These are phyloP conservation scores for Dysidea cf. avara DNA, from an alignment of 37 sponge, comb jelly and placozoan species.

Conservation along the genomic window DNA sequence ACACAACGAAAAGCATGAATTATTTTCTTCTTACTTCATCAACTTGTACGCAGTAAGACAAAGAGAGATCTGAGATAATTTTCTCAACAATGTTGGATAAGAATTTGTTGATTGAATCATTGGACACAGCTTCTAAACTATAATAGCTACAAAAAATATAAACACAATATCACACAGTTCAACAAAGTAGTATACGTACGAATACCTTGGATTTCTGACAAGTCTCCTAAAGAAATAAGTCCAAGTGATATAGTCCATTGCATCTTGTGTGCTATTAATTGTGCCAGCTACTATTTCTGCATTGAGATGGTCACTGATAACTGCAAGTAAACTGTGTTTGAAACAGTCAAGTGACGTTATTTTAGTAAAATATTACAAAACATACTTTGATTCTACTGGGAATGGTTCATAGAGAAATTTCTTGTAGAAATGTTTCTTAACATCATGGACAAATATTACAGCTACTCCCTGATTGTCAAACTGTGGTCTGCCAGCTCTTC, in stretches of 20 bases:
- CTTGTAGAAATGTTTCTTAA: conserved; percentile 98
- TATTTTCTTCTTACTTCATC: conserved; percentile 46
- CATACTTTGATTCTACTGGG: conserved; percentile 95
- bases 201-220: conserved; percentile 84
- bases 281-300: conserved; percentile 98
- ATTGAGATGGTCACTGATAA: conserved; percentile 93
- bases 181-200: not conserved
- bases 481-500: conserved; percentile 98
- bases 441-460: conserved; percentile 91
- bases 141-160: conserved; percentile 54
- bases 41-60: conserved; percentile 78
- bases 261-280: conserved; percentile 88
- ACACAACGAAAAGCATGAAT: not conserved
- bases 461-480: conserved; percentile 95
- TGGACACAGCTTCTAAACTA: conserved; percentile 63
- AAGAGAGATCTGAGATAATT: conserved; percentile 53
- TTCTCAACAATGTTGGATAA: conserved; percentile 64
- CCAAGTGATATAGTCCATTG: conserved; percentile 97
- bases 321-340: conserved; percentile 73
- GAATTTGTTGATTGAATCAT: conserved; percentile 44
- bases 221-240: conserved; percentile 98
- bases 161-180: not conserved
- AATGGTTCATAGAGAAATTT: conserved; percentile 99
- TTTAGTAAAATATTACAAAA: not conserved
- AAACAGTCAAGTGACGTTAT: not conserved